These are phyloP conservation scores for Gari tellinella DNA, from an alignment of 2,888 invertebrate genomes.

Conservation along the genomic window DNA sequence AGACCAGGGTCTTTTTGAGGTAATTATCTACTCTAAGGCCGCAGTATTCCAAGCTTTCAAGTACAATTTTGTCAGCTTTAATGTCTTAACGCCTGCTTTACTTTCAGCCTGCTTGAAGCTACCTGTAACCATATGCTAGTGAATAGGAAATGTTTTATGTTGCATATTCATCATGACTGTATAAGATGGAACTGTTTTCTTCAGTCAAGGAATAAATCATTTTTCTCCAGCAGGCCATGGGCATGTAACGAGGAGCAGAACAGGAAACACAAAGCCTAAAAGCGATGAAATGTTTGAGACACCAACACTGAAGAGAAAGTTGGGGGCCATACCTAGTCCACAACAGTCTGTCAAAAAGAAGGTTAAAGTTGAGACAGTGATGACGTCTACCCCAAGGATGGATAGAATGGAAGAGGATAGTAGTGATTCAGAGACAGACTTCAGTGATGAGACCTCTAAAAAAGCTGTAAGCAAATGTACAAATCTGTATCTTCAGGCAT, in stretches of 20 bases:
- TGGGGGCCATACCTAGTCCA: not conserved
- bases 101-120: too few species aligned
- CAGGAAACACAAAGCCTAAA: slow-evolving; percentile 53
- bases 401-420: not conserved
- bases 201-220: too few species aligned
- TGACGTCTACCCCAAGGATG: not conserved
- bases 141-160: too few species aligned
- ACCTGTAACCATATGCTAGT: too few species aligned
- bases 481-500: too few species aligned
- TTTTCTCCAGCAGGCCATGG: slow-evolving; percentile 4
- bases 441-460: not conserved
- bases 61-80: too few species aligned
- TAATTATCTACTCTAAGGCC: too few species aligned
- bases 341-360: slow-evolving; percentile 5
- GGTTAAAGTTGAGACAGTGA: slow-evolving; percentile 7
- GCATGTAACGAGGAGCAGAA: slow-evolving; percentile 49
- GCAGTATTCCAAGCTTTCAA: too few species aligned
- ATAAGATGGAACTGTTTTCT: too few species aligned
- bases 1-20: too few species aligned
- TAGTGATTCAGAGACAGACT: slow-evolving; percentile 9
- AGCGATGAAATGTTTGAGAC: slow-evolving; percentile 34
- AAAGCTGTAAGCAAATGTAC: slow-evolving; percentile 1
- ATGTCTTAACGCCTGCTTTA: too few species aligned
- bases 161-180: too few species aligned
- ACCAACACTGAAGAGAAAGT: slow-evolving; percentile 25